phyloP scores from a whole-genome alignment of 1,140 invertebrate species.

The Drosophila pseudoananassae region DNA sequence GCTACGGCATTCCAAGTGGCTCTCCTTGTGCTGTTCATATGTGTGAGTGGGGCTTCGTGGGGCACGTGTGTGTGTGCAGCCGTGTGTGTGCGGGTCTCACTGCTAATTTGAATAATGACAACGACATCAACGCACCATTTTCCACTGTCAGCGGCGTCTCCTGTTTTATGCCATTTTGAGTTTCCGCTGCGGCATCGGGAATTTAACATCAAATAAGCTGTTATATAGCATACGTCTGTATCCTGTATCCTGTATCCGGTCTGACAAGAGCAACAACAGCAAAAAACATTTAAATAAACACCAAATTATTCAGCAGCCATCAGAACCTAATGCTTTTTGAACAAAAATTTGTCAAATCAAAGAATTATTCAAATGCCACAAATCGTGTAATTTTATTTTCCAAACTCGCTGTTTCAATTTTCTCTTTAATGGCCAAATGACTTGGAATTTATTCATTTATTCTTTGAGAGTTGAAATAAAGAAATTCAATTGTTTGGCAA shows the following conservation, averaged over 20 bases:
- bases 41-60: not conserved
- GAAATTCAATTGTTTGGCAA: not conserved
- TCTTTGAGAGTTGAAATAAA: not conserved
- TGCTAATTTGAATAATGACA: constrained; percentile 82
- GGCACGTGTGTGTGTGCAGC: constrained; percentile 43
- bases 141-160: constrained; percentile 44
- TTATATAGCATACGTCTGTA: constrained; percentile 7
- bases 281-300: constrained; percentile 16
- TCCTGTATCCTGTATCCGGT: constrained; percentile 25
- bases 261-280: constrained; percentile 27
- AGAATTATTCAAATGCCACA: constrained; percentile 26
- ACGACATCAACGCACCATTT: constrained; percentile 77
- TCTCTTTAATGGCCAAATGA: not conserved
- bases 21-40: constrained; percentile 18
- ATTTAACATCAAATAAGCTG: constrained; percentile 52
- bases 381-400: constrained; percentile 15
- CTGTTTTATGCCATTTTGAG: constrained; percentile 46
- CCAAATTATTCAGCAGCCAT: constrained; percentile 37
- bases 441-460: constrained; percentile 3
- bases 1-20: constrained; percentile 51
- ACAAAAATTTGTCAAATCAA: constrained; percentile 5
- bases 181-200: constrained; percentile 66
- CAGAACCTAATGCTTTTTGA: constrained; percentile 13
- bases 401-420: not conserved
- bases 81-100: constrained; percentile 59